Conservation (phyloP, 1,140 invertebrate genomes). For the Parapsyche elsis region DNA sequence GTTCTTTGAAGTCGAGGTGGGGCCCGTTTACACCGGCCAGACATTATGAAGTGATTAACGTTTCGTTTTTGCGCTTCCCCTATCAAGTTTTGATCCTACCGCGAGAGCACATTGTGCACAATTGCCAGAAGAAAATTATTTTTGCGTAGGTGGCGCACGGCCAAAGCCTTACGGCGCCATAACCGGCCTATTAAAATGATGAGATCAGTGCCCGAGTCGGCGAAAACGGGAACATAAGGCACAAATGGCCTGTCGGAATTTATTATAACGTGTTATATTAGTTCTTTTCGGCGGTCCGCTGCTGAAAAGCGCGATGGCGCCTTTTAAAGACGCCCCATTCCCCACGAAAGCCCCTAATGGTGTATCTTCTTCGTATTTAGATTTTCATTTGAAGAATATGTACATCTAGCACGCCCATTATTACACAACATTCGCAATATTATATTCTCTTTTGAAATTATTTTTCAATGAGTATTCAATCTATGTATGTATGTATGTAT, state of each 20-base stretch:
- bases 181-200: conserved; percentile 25
- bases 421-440: too few relatives aligned
- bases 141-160: neutral
- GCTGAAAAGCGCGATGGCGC: neutral
- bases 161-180: conserved; percentile 4
- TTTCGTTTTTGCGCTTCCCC: conserved; percentile 14
- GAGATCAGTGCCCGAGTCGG: conserved; percentile 4
- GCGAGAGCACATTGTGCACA: neutral
- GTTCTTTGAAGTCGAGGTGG: conserved; percentile 3
- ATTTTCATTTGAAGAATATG: too few relatives aligned
- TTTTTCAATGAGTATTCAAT: neutral
- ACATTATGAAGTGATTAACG: conserved; percentile 19
- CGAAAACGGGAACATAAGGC: conserved; percentile 12
- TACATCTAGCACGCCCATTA: too few relatives aligned
- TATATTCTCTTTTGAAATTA: too few relatives aligned
- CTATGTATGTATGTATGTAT: neutral
- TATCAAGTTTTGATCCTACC: neutral
- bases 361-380: too few relatives aligned
- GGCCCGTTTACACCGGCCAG: neutral
- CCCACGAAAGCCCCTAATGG: too few relatives aligned
- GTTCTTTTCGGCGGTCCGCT: neutral
- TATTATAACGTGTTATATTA: conserved; percentile 27
- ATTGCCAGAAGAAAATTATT: conserved; percentile 5
- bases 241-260: conserved; percentile 25
- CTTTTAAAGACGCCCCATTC: neutral